Conservation (phyloP, 2,888 invertebrate species). For the Pasiphila rectangulata region DNA sequence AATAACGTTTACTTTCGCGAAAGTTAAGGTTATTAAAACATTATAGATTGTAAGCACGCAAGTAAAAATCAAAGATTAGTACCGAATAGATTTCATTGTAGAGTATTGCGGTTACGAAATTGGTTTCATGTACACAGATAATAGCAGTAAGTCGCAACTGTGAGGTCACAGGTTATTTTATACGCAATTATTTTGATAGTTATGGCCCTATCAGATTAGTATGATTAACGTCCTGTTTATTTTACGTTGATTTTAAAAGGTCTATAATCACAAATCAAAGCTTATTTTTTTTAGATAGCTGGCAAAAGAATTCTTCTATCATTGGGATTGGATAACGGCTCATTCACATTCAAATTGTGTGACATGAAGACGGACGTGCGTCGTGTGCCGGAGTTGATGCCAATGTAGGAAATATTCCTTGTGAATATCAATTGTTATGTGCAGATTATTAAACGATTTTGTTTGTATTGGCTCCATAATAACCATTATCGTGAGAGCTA, state of each 20-base stretch:
- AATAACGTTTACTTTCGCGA: too few relatives aligned
- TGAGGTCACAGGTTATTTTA: constrained; percentile 51
- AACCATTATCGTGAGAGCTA: constrained; percentile 34
- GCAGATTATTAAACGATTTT: constrained; percentile 43
- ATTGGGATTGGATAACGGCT: constrained; percentile 26
- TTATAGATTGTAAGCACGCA: constrained; percentile 52
- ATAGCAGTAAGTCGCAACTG: constrained; percentile 17
- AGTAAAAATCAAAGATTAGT: constrained; percentile 45
- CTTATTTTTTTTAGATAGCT: neutral
- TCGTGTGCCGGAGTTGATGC: constrained; percentile 68
- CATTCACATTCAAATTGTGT: constrained; percentile 52
- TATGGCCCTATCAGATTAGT: too few relatives aligned
- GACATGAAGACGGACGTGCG: constrained; percentile 62
- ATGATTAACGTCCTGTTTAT: too few relatives aligned
- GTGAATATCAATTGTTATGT: constrained; percentile 52
- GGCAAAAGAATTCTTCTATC: constrained; percentile 1
- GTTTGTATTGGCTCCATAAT: constrained; percentile 37
- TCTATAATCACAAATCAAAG: too few relatives aligned
- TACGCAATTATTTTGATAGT: constrained; percentile 13
- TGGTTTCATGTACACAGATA: constrained; percentile 44
- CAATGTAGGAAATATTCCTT: constrained; percentile 47
- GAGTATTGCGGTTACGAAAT: constrained; percentile 51
- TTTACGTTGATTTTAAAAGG: too few relatives aligned
- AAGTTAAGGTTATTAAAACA: too few relatives aligned
- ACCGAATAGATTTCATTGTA: constrained; percentile 19